These are phyloP conservation scores for Eupithecia tripunctaria DNA, from an alignment of 2,888 invertebrate species.

Conservation along the genomic window DNA sequence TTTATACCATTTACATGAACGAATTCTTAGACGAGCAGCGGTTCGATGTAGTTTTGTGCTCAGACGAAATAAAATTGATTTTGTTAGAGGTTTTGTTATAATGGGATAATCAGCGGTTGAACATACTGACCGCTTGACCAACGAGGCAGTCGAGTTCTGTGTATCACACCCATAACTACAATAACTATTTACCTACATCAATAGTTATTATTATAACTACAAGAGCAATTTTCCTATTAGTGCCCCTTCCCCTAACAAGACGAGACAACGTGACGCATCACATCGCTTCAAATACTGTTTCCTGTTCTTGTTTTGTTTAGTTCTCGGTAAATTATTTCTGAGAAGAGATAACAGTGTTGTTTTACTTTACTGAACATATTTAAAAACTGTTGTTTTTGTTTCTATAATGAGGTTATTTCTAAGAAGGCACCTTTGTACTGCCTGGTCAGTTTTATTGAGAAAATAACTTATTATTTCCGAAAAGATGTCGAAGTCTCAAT, in stretches of 20 bases:
- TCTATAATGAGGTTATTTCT: neutral
- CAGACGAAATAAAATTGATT: too few relatives aligned
- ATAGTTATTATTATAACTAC: neutral
- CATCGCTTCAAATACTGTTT: conserved; percentile 28
- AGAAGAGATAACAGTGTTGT: neutral
- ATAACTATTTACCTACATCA: neutral
- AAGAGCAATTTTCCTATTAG: conserved; percentile 29
- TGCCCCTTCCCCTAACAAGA: conserved; percentile 7
- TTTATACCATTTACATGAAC: neutral
- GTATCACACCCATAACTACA: neutral
- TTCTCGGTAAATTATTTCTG: conserved; percentile 1
- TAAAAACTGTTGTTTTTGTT: neutral
- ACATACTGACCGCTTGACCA: too few relatives aligned
- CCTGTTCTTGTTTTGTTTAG: conserved; percentile 27
- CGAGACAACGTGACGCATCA: conserved; percentile 30
- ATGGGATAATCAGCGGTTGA: too few relatives aligned
- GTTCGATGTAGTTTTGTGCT: neutral
- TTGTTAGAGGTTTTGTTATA: too few relatives aligned
- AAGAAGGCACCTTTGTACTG: neutral
- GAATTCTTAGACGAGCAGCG: neutral
- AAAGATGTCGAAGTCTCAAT: neutral
- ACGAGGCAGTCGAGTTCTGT: too few relatives aligned
- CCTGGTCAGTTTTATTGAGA: neutral
- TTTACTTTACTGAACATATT: neutral
- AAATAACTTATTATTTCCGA: neutral